Percentiles rank a stretch among this genome's conserved stretches.
These are phyloP conservation scores for Drosophila atroscutellata DNA, from an alignment of 2,888 invertebrate species.

Conservation along the genomic window DNA sequence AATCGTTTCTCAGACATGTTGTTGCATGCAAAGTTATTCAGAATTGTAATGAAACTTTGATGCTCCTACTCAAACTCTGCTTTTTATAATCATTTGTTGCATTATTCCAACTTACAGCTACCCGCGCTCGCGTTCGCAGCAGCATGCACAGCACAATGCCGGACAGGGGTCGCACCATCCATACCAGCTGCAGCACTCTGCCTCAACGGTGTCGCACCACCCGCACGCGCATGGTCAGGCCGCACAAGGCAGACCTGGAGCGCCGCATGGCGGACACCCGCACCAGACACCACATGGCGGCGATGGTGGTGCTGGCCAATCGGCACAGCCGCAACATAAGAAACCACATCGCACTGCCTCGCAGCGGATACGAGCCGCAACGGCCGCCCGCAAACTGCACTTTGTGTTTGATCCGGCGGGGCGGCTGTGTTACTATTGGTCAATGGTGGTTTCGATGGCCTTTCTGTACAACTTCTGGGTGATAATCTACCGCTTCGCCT, in stretches of 20 bases:
- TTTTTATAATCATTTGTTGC: neutral
- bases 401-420: slow-evolving; percentile 99
- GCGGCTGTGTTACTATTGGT: slow-evolving; percentile 98
- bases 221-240: slow-evolving; percentile 71
- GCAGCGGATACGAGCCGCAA: slow-evolving; percentile 82
- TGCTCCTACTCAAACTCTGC: neutral
- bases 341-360: slow-evolving; percentile 83
- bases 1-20: neutral
- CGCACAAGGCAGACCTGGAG: slow-evolving; percentile 62
- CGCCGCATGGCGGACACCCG: slow-evolving; percentile 65
- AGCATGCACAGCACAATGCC: slow-evolving; percentile 68
- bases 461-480: slow-evolving; percentile 99
- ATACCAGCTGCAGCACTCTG: slow-evolving; percentile 76
- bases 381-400: slow-evolving; percentile 89
- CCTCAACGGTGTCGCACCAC: slow-evolving; percentile 75
- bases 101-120: slow-evolving; percentile 56
- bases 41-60: neutral
- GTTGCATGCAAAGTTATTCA: neutral
- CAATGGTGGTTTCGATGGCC: slow-evolving; percentile 97
- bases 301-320: slow-evolving; percentile 25
- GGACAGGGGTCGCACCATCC: slow-evolving; percentile 64
- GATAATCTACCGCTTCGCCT: slow-evolving; percentile 99
- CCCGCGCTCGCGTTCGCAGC: slow-evolving; percentile 78
- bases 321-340: slow-evolving; percentile 64
- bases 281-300: slow-evolving; percentile 67